Base-by-base conservation (phyloP, 2,113 vertebrate species). In the Vimba vimba region DNA sequence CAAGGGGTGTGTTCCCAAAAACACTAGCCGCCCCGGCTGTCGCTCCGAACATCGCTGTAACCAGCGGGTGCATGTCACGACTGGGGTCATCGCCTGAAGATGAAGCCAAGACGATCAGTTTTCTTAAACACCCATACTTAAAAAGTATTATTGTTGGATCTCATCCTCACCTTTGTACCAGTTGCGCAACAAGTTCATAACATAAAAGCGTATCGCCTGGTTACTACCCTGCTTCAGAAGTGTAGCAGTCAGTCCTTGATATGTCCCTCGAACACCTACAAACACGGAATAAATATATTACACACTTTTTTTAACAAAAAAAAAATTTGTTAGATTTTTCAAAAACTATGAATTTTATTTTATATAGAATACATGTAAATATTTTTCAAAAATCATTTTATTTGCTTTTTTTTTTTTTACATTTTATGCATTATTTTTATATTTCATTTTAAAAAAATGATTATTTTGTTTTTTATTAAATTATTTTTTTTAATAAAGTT, bases 1-100 rank as follows among this genome's bases (percentile, higher is more conserved):
- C 96, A 19, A 96, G 86, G n/a, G 95, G 96, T 0, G 95, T 96
- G 52, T 96, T 96, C 83, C 95, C 96, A 85, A 95, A 96, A 84
- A 96, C 96, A 21, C 96, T 96, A 19, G 94, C 95, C 0, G 96
- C 95, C 43, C 96, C 96, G 0, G 95, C 94, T 6, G 93, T 94
- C 0, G 95, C 95, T 64, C 95, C 94, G 55, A 96, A 96, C 79
- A 92, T 87, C 0, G 95, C 95, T 0, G 96, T 96, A 71, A 96
- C 92, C 2, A 96, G 88, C 0, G 95, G 95, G 85, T 95, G 94
- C 91, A 96, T 95, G 83, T 95, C 91, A 57, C 89, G 86, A 33
- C 91, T 80, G 6, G 93, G 93, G 82, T 96, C 94, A 10, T 96
- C 95, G 15, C 95, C 96, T 96, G 25, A 68, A 82, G 2, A 55